Evolutionary conservation across 2,113 vertebrate species (phyloP).

Genomic region (Balaeniceps rex): DNA sequence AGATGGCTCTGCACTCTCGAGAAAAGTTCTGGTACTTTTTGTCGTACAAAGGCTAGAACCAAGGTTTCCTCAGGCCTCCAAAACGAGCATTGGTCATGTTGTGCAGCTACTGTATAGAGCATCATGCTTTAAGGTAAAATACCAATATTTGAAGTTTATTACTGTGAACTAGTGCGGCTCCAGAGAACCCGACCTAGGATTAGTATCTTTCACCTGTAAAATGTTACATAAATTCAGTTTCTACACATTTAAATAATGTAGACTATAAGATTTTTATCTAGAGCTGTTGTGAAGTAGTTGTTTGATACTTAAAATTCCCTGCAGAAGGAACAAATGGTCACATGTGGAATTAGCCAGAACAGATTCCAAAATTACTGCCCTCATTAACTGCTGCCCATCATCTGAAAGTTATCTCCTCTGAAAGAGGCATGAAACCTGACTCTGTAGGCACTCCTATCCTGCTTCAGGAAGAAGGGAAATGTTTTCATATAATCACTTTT

Average conservation of each 20-base stretch:
- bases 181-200: background rate
- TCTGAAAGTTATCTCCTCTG: background rate
- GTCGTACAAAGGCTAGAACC: conserved; percentile 96
- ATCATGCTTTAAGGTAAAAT: conserved; percentile 94
- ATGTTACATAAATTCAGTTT: background rate
- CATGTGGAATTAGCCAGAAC: background rate
- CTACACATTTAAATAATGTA: background rate
- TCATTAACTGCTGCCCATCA: background rate
- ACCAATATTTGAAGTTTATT: background rate
- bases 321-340: background rate
- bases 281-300: background rate
- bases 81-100: conserved; percentile 97
- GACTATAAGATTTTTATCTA: background rate
- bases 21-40: conserved; percentile 97
- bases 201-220: background rate
- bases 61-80: conserved; percentile 96
- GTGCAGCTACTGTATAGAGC: conserved; percentile 97
- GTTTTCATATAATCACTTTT: background rate
- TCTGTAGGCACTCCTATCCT: background rate
- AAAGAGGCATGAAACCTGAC: background rate
- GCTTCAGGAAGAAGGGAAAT: background rate
- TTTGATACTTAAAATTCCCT: background rate
- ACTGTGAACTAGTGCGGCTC: background rate
- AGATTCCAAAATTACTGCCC: background rate
- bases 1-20: conserved; percentile 94